Evolutionary conservation across 2,888 invertebrate genomes (phyloP), one percentile per base, ranked within the genome.

Genomic region (Baronia brevicornis): DNA sequence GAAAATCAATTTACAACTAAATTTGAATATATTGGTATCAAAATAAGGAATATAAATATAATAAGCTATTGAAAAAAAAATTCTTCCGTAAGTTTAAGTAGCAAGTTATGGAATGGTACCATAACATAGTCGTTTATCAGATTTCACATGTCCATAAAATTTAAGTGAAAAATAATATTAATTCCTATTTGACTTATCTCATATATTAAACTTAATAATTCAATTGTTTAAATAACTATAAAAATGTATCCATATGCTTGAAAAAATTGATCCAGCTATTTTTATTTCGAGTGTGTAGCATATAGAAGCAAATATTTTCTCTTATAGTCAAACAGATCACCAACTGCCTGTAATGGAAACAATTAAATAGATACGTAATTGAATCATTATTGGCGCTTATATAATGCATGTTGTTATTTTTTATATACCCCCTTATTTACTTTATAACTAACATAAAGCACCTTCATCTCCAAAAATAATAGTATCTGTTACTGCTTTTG

Each of bases 271-370:
- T 69, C 71, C 77, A 63, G 68, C 60, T 65, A 73, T 52, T 59
- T 51, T 60, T 58, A 61, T 57, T 60, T 60, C 52, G 54, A n/a
- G n/a, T 61, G 61, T 63, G 68, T 66, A 63, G 60, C 57, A 61
- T 61, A 60, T 57, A 63, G 64, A 63, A 54, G 63, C 54, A 59
- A 63, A 67, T 62, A 62, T 58, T 69, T 63, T 72, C 70, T 68
- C 65, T 72, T 63, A 61, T 63, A 68, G 49, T 74, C 60, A 70
- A 72, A 72, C 66, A 73, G 71, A 72, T 82, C 82, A 82, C 82
- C 80, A 82, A 73, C 80, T 75, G 80, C 82, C 82, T 82, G 82
- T 67, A 82, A 82, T 79, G 61, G 66, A 82, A 82, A 79, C 70
- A 78, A 79, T 67, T 59, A 73, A 39, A 57, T 39, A 50, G 43